Evolutionary conservation across 2,797 vertebrate genomes (phyloP).

Genomic region (Centroberyx gerrardi): DNA sequence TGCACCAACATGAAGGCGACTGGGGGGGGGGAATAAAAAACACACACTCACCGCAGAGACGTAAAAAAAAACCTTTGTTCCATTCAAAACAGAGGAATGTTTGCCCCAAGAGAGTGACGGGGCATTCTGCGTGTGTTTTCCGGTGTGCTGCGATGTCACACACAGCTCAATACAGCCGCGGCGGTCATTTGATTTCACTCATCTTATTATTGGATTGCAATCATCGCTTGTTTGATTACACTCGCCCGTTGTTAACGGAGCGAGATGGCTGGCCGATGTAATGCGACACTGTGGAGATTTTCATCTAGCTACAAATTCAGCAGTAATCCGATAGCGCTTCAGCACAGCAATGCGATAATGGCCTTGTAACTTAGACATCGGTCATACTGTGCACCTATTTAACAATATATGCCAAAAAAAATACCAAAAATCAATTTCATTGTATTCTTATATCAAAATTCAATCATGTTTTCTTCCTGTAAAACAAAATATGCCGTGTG

Average conservation of each 20-base stretch:
- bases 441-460: too few species aligned
- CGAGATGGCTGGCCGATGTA: not conserved
- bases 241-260: conserved; percentile 1
- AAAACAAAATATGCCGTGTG: too few species aligned
- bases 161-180: not conserved
- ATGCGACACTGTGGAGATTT: conserved; percentile 5
- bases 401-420: too few species aligned
- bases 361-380: not conserved
- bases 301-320: conserved; percentile 15
- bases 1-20: conserved; percentile 49
- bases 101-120: conserved; percentile 26
- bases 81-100: conserved; percentile 33
- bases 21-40: not conserved
- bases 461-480: too few species aligned
- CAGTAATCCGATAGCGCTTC: not conserved
- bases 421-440: too few species aligned
- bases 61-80: conserved; percentile 31
- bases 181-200: not conserved
- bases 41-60: conserved; percentile 45
- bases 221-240: conserved; percentile 22
- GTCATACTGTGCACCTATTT: too few species aligned
- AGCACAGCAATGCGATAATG: conserved; percentile 2
- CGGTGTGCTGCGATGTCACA: not conserved
- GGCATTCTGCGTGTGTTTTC: conserved; percentile 25
- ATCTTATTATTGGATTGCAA: conserved; percentile 9